Conservation (phyloP, 1,140 invertebrate species). For the Microplitis demolitor region DNA sequence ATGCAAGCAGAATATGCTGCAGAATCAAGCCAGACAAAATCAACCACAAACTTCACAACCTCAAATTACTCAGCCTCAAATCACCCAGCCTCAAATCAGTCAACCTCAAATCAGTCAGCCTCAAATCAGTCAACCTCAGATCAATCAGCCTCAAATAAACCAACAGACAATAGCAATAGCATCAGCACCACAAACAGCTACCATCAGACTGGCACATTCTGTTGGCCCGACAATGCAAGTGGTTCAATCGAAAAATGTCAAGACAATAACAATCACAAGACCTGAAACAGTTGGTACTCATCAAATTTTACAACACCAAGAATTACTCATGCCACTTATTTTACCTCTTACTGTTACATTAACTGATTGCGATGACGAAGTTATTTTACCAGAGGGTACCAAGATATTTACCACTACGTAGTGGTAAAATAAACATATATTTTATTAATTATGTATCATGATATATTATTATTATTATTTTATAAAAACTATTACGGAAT, state of each 20-base stretch:
- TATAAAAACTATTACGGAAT: not conserved
- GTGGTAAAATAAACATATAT: not conserved
- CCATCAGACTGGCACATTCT: constrained; percentile 13
- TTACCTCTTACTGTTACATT: constrained; percentile 56
- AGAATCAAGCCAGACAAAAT: constrained; percentile 37
- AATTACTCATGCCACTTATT: constrained; percentile 58
- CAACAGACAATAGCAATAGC: not conserved
- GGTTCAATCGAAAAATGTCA: constrained; percentile 54
- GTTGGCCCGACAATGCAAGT: constrained; percentile 36
- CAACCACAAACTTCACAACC: not conserved
- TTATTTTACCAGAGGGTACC: constrained; percentile 57
- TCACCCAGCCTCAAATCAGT: too few relatives aligned
- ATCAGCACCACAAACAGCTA: not conserved
- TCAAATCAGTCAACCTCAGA: too few relatives aligned
- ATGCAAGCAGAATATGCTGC: constrained; percentile 54
- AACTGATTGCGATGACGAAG: constrained; percentile 56
- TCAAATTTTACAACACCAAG: constrained; percentile 55
- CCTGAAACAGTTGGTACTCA: constrained; percentile 40
- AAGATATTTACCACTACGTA: constrained; percentile 57
- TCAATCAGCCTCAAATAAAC: too few relatives aligned
- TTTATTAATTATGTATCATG: not conserved
- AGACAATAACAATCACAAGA: constrained; percentile 56
- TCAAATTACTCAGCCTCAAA: not conserved
- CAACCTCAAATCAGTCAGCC: too few relatives aligned
- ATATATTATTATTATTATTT: not conserved